These are phyloP conservation scores for Lasioglossum pauxillum DNA, from an alignment of 2,888 invertebrate genomes.

Conservation along the genomic window DNA sequence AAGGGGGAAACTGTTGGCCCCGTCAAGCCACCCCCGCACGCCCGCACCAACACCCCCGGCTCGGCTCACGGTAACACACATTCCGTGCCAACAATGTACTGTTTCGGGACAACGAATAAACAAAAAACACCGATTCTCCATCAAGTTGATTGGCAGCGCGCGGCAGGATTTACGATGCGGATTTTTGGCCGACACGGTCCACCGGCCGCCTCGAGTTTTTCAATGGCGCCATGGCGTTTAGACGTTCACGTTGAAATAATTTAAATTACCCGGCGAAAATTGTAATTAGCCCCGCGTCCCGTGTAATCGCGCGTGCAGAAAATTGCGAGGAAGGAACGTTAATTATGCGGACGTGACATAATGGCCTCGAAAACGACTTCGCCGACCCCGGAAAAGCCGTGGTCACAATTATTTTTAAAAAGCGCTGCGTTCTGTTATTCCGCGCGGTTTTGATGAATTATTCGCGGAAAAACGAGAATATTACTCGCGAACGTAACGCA, in stretches of 20 bases:
- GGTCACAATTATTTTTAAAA: conserved; percentile 56
- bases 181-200: conserved; percentile 54
- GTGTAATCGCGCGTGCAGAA: conserved; percentile 61
- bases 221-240: conserved; percentile 53
- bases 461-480: conserved; percentile 24
- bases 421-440: conserved; percentile 20
- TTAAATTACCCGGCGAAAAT: conserved; percentile 60
- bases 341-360: conserved; percentile 59
- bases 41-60: not conserved
- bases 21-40: not conserved
- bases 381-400: not conserved
- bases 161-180: conserved; percentile 65
- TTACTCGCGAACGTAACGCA: not conserved
- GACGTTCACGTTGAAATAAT: conserved; percentile 59
- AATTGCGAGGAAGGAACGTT: conserved; percentile 60
- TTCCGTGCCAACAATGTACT: conserved; percentile 60
- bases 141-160: conserved; percentile 65
- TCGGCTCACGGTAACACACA: conserved; percentile 42
- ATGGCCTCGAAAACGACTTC: conserved; percentile 53
- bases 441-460: conserved; percentile 35
- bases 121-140: conserved; percentile 67
- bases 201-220: conserved; percentile 41
- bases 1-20: conserved; percentile 46
- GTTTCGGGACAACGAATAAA: conserved; percentile 68
- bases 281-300: conserved; percentile 50